Percentiles rank a stretch among this genome's conserved stretches.
These are phyloP conservation scores for Catostomus latipinnis DNA, from an alignment of 2,797 vertebrate species.

Conservation along the genomic window DNA sequence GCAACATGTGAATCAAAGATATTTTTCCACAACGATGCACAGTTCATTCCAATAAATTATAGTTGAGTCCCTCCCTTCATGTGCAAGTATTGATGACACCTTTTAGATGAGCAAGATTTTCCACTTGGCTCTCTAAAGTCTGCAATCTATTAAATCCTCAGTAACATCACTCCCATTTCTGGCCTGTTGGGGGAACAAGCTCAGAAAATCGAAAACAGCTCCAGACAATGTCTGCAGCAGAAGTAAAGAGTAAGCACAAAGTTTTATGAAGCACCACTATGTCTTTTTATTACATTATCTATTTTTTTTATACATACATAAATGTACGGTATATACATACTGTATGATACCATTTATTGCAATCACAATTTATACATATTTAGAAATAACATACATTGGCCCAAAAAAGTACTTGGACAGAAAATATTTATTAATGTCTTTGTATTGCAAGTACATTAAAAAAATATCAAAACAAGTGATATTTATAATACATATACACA, in stretches of 20 bases:
- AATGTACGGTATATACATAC: neutral
- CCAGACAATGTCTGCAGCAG: conserved; percentile 10
- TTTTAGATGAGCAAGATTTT: conserved; percentile 63
- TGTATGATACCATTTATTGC: neutral
- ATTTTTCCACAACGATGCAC: conserved; percentile 52
- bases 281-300: neutral
- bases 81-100: conserved; percentile 39
- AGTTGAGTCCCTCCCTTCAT: conserved; percentile 38
- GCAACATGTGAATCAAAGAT: neutral
- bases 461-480: no score
- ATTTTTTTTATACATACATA: neutral
- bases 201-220: conserved; percentile 2
- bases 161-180: conserved; percentile 62
- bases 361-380: no score
- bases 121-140: conserved; percentile 62
- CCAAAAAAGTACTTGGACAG: no score
- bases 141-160: conserved; percentile 63
- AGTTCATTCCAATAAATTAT: conserved; percentile 41
- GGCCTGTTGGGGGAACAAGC: conserved; percentile 47
- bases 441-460: no score
- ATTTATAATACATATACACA: no score
- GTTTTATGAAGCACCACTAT: neutral
- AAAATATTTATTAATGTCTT: no score
- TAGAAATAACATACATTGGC: no score
- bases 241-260: neutral